These are phyloP conservation scores for Psittacula echo DNA, from an alignment of 2,797 vertebrate species.

Conservation along the genomic window DNA sequence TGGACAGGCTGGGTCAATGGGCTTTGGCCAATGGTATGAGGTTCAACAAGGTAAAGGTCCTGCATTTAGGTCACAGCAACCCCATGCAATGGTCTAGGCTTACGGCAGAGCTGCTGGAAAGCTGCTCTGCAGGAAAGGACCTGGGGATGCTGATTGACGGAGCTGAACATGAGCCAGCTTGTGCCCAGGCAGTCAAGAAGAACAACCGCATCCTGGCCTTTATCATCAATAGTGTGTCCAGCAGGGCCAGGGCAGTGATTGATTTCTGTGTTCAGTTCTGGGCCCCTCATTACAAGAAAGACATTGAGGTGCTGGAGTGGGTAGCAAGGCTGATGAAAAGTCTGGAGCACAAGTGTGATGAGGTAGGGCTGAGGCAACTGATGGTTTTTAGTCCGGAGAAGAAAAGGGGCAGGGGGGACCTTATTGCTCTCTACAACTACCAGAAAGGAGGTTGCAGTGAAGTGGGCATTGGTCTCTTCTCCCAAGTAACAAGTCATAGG, in stretches of 20 bases:
- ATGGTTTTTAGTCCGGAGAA: not conserved
- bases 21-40: not conserved
- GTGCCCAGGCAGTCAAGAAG: not conserved
- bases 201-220: not conserved
- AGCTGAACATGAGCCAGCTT: not conserved
- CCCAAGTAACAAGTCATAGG: not conserved
- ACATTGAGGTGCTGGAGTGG: not conserved
- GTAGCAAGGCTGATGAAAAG: not conserved
- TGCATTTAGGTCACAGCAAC: not conserved
- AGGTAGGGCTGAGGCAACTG: not conserved
- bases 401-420: not conserved
- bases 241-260: not conserved
- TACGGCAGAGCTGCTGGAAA: not conserved
- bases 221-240: not conserved
- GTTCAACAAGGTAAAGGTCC: not conserved
- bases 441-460: not conserved
- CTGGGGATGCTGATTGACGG: not conserved
- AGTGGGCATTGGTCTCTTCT: not conserved
- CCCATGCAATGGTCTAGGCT: not conserved
- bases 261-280: not conserved
- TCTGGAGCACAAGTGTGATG: not conserved
- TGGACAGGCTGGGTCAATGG: not conserved
- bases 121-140: not conserved
- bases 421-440: not conserved
- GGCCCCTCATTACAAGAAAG: not conserved